Percentiles rank a stretch among this genome's conserved stretches.
These are phyloP conservation scores for Potamarius usumacintae DNA, from an alignment of 2,113 vertebrate species.

Conservation along the genomic window DNA sequence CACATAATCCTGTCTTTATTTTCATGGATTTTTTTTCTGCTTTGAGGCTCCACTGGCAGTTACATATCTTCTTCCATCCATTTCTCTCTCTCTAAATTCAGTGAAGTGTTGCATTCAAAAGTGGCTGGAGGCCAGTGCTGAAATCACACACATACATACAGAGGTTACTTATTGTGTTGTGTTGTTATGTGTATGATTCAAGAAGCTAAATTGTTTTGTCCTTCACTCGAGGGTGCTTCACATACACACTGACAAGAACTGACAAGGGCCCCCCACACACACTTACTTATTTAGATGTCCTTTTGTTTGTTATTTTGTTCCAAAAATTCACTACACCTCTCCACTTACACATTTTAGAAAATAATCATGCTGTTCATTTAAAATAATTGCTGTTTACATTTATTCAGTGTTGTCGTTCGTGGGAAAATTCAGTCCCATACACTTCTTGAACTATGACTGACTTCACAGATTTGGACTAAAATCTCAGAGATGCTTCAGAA, in stretches of 20 bases:
- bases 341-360: background rate
- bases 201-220: conserved; percentile 10
- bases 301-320: background rate
- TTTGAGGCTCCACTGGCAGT: background rate
- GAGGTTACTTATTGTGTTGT: background rate
- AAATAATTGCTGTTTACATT: background rate
- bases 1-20: background rate
- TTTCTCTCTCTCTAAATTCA: background rate
- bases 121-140: background rate
- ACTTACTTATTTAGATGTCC: background rate
- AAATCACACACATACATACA: background rate
- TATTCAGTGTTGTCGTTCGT: background rate
- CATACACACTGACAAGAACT: background rate
- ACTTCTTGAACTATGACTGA: background rate
- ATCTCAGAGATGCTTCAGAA: background rate
- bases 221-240: background rate
- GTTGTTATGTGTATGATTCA: background rate
- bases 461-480: background rate
- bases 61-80: background rate
- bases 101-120: background rate
- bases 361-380: background rate
- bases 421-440: background rate
- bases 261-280: background rate
- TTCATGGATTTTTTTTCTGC: background rate
- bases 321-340: background rate